Base-by-base conservation (phyloP, 2,888 invertebrate species). In the Spilosoma lubricipeda region DNA sequence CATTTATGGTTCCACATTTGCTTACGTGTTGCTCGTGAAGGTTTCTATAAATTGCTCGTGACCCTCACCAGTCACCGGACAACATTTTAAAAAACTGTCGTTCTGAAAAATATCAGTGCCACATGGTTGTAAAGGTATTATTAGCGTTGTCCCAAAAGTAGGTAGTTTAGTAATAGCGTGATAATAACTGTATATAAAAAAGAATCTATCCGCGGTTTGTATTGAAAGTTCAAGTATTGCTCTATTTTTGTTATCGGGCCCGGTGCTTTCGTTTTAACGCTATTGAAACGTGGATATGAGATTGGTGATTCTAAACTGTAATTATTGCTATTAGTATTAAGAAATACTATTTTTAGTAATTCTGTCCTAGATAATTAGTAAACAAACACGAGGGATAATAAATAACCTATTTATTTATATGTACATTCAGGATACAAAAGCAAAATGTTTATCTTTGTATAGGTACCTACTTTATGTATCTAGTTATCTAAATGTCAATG, bases 21-120 rank as follows among this genome's bases (percentile, higher is more conserved):
- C 95, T 94, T 95, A 95, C 95, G 95, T 95, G 95, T 95, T 94
- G 94, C 88, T 89, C 88, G 90, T 93, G 93, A 94, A 94, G 94
- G 93, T 94, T 94, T 93, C 88, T 88, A 90, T 91, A 91, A 88
- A 88, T 86, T 90, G 91, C 92, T 94, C 92, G 93, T 94, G 95
- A 94, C 94, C 94, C 93, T 93, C 93, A 81, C 78, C 80, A 77
- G 73, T 93, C 93, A 81, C 78, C 80, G 78, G 73, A 82, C 77
- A 80, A 79, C 80, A 80, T 83, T 84, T 85, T 77, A 30, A 63
- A 27, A 63, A 80, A 74, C 79, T 88, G 86, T 82, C 82, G 81
- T 87, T 81, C 82, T 80, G 82, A 86, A 89, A 83, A 88, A 89
- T 86, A 86, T 83, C 78, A 78, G 80, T 89, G 87, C 86, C 89